These are phyloP conservation scores for Tichodroma muraria DNA, from an alignment of 2,113 vertebrate species.

Conservation along the genomic window DNA sequence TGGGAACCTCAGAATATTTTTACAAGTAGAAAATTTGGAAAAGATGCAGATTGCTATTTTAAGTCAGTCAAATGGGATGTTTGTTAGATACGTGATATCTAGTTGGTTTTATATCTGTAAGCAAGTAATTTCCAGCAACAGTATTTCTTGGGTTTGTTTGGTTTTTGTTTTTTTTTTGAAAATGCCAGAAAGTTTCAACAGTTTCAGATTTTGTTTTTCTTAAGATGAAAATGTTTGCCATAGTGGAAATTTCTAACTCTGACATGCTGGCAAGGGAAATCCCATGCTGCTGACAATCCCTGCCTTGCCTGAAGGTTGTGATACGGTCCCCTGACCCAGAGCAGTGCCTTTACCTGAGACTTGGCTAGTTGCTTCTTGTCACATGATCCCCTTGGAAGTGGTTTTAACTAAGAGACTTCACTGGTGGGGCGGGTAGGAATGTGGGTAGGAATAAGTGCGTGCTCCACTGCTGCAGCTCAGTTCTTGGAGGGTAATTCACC, in stretches of 20 bases:
- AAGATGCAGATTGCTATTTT: background rate
- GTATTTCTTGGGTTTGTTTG: background rate
- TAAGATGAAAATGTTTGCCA: background rate
- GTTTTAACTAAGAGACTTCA: background rate
- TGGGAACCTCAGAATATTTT: background rate
- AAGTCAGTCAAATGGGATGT: background rate
- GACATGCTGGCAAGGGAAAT: background rate
- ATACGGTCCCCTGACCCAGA: background rate
- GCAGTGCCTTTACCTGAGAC: background rate
- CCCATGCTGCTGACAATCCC: background rate
- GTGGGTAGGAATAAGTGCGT: background rate
- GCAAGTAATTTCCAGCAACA: background rate
- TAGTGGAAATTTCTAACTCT: background rate
- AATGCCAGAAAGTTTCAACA: background rate
- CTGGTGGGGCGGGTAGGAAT: background rate
- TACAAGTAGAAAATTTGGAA: background rate
- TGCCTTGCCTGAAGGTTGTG: background rate
- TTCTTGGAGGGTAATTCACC: background rate
- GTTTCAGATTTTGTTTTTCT: background rate
- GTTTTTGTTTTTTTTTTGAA: background rate
- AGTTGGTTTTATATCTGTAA: background rate
- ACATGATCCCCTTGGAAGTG: background rate
- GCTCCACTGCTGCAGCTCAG: background rate
- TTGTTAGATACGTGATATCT: background rate
- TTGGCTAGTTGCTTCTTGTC: background rate